Evolutionary conservation across 2,797 vertebrate species (phyloP).

Genomic region (Rhinella marina): DNA sequence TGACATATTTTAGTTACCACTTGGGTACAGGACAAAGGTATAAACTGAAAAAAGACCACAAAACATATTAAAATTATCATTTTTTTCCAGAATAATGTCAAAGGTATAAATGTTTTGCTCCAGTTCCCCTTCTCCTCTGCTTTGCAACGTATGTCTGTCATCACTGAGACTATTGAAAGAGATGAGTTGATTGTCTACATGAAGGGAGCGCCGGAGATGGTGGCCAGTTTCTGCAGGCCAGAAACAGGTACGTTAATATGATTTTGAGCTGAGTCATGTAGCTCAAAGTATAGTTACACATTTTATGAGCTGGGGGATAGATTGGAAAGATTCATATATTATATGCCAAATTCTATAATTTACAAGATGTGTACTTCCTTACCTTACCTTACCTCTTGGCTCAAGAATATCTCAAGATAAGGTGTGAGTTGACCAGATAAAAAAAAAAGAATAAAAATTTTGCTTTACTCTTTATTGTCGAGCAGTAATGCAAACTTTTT

Average conservation of each 20-base stretch:
- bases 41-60: background rate
- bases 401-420: too few species aligned
- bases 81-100: conserved; percentile 67
- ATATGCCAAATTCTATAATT: too few species aligned
- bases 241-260: conserved; percentile 71
- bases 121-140: conserved; percentile 81
- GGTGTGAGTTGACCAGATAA: too few species aligned
- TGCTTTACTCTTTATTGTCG: too few species aligned
- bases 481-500: too few species aligned
- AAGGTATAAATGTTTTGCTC: conserved; percentile 73
- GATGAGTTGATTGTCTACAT: conserved; percentile 69
- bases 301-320: background rate
- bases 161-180: conserved; percentile 73
- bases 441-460: too few species aligned
- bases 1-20: background rate
- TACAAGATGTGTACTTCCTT: too few species aligned
- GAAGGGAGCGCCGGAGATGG: conserved; percentile 78
- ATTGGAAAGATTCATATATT: too few species aligned
- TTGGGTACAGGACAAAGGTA: background rate
- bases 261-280: background rate
- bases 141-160: conserved; percentile 78
- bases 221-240: conserved; percentile 73
- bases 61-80: background rate
- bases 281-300: background rate
- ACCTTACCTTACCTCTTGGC: too few species aligned